A percentile compares a stretch with the other conserved stretches of the same genome.
Evolutionary conservation across 2,113 vertebrate species (phyloP).

Genomic region (Rafetus swinhoei): DNA sequence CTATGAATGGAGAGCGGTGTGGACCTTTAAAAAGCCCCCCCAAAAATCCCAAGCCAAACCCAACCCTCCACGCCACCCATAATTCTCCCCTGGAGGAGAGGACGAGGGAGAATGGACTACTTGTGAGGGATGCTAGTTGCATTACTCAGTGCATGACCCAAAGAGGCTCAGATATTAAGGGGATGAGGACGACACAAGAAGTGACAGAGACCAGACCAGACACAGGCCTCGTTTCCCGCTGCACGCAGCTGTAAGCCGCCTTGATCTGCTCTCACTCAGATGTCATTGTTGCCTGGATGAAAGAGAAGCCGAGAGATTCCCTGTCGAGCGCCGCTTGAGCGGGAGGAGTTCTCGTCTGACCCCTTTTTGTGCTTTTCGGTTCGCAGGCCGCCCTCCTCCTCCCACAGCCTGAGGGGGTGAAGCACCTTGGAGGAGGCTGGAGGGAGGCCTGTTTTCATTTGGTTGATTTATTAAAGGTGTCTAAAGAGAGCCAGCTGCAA

Average conservation of each 20-base stretch:
- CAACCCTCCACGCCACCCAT: neutral
- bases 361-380: neutral
- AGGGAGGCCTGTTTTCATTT: slow-evolving; percentile 73
- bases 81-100: neutral
- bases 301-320: neutral
- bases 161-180: neutral
- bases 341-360: slow-evolving; percentile 26
- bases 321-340: neutral
- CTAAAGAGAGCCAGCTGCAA: slow-evolving; percentile 73
- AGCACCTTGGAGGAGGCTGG: slow-evolving; percentile 31
- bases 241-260: neutral
- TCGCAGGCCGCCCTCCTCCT: slow-evolving; percentile 48
- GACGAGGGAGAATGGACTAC: fast-evolving
- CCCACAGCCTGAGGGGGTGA: neutral
- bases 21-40: neutral
- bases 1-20: neutral
- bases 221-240: neutral
- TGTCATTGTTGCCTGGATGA: neutral
- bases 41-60: neutral
- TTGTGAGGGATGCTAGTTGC: neutral
- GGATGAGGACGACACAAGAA: neutral
- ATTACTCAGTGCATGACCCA: neutral
- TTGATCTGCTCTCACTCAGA: neutral
- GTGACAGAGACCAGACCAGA: neutral
- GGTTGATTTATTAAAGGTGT: slow-evolving; percentile 74